Conservation (phyloP, 2,888 invertebrate species). For the Drosophila stalkeri region DNA sequence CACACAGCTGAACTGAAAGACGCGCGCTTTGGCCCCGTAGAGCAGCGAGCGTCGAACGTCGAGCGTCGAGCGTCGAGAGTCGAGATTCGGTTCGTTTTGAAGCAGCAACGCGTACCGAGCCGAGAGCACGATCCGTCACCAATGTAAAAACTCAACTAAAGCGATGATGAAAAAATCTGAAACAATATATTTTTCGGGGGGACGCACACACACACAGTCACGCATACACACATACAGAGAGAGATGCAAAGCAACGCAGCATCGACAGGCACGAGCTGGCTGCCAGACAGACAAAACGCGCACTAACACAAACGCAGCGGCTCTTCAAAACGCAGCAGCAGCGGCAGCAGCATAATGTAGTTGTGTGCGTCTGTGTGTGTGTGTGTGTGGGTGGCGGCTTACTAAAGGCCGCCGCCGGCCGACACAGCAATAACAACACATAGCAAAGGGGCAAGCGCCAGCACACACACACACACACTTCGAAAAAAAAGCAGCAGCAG, state of each 20-base stretch:
- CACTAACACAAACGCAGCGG: constrained; percentile 66
- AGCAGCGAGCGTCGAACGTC: constrained; percentile 36
- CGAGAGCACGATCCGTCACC: constrained; percentile 85
- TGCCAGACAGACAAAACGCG: constrained; percentile 78
- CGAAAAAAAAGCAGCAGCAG: constrained; percentile 58
- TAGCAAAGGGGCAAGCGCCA: constrained; percentile 47
- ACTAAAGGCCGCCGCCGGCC: constrained; percentile 81
- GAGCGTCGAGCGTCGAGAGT: constrained; percentile 40
- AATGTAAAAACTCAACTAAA: constrained; percentile 86
- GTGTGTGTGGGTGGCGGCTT: constrained; percentile 63
- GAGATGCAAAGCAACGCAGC: constrained; percentile 70
- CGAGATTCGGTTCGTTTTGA: constrained; percentile 49
- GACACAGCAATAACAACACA: constrained; percentile 56
- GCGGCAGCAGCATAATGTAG: constrained; percentile 45
- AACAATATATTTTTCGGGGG: constrained; percentile 85
- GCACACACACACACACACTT: constrained; percentile 45
- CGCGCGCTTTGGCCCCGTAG: constrained; percentile 56
- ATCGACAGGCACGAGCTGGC: constrained; percentile 71
- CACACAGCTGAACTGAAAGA: constrained; percentile 72
- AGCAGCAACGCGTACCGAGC: constrained; percentile 72
- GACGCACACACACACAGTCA: constrained; percentile 70
- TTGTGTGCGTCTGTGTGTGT: constrained; percentile 32
- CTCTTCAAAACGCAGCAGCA: constrained; percentile 75
- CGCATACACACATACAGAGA: constrained; percentile 44
- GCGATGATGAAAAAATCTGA: constrained; percentile 86